Evolutionary conservation across 2,888 invertebrate species (phyloP).

Genomic region (Heliconius erato): DNA sequence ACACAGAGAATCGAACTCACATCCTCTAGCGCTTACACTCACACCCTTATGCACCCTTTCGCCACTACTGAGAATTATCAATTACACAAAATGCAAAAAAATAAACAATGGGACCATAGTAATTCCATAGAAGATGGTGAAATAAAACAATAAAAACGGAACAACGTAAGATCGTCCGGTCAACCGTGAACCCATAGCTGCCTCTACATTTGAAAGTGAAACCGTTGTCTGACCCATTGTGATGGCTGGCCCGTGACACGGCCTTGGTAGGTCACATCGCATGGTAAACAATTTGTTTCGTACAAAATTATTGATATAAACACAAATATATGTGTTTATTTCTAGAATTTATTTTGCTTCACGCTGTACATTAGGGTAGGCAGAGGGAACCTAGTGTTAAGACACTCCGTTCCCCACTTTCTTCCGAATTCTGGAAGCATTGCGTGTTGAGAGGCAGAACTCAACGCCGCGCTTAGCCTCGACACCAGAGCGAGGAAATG

Average conservation of each 20-base stretch:
- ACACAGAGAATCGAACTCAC: no score
- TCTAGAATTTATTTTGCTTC: not conserved
- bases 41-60: no score
- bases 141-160: slow-evolving; percentile 22
- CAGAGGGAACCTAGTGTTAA: no score
- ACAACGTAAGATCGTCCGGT: slow-evolving; percentile 43
- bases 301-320: not conserved
- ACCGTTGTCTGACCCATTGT: slow-evolving; percentile 76
- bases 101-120: not conserved
- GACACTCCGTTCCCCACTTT: no score
- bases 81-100: not conserved
- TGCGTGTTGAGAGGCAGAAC: no score
- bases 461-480: no score
- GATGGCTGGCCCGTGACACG: slow-evolving; percentile 71
- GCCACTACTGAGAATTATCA: not conserved
- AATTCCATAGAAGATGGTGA: not conserved
- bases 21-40: no score
- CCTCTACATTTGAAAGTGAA: slow-evolving; percentile 72
- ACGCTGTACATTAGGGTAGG: no score
- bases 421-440: no score
- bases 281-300: slow-evolving; percentile 65
- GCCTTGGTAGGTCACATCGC: slow-evolving; percentile 71
- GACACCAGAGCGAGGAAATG: no score
- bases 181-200: slow-evolving; percentile 46
- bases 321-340: not conserved